Base-by-base conservation (phyloP, 2,888 invertebrate species). In the Cerastoderma edule region DNA sequence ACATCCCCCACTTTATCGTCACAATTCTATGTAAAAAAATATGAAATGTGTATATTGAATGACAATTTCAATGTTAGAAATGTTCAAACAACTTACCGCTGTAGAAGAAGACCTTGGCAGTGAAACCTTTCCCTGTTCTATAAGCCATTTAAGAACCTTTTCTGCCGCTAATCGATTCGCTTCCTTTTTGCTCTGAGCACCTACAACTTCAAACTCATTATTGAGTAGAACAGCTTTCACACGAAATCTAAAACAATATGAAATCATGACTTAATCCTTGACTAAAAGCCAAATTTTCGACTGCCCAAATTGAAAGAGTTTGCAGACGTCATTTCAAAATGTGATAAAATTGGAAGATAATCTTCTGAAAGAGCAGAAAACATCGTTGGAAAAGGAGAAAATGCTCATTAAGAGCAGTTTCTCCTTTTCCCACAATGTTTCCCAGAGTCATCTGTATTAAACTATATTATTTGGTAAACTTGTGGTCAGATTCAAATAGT, bases 171-270 rank as follows among this genome's bases (percentile, higher is more conserved):
- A 56, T 3, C 50, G 66, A 35, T 78, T 78, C 0, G 73, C 80
- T 44, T 80, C 74, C n/a, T 68, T 72, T 64, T 78, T 78, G 30
- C 64, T 83, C 33, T 69, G 22, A 2, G 78, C 78, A 53, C 35
- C 48, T 16, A 67, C 63, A 1, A 33, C 32, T 2, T 72, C 67
- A 54, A 74, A 80, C 39, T 35, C 39, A 24, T 75, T 60, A 1
- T 71, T 73, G 16, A 39, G 60, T 8, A 83, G 48, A 16, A 73
- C 33, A 5, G 75, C 78, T 35, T 60, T 60, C 8, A 80, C 72
- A 13, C n/a, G 50, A 64, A 80, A 83, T 30, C 83, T 83, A 32
- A 8, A 60, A 2, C 2, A 35, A 56, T 28, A 24, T 24, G 4
- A 4, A 56, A 56, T 8, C 19, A 48, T 8, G n/a, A 48, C 4